Evolutionary conservation across 2,113 vertebrate species (phyloP), one percentile per base, ranked within the genome.

Genomic region (Mystacornis crossleyi): DNA sequence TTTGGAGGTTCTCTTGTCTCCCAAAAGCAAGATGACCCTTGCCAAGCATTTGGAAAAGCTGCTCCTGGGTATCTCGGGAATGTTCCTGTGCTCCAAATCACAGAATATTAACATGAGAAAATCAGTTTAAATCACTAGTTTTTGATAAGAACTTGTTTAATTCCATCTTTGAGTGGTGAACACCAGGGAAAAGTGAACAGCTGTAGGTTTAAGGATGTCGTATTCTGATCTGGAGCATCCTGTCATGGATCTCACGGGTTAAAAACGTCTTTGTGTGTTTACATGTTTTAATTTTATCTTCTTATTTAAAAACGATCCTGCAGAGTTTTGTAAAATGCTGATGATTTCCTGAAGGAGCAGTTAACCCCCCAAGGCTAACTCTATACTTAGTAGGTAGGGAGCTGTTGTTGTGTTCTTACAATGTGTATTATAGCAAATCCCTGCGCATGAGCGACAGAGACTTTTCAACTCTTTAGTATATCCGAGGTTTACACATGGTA

Each of bases 401-500:
- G 67, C 79, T 77, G 81, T 83, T 74, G 18, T 77, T 47, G 81
- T 89, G 67, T 95, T 95, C 90, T 94, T 71, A 82, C 66, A n/a
- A 31, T 80, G 50, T 96, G 88, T 93, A 81, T 92, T 67, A 57
- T 94, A 94, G 90, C 92, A 90, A 95, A 83, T 91, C 53, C 72
- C 94, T 78, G 70, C 55, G 65, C 74, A 88, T 94, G 96, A 78
- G 85, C 47, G 29, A 95, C 94, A 88, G 85, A 57, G 84, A 61
- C 93, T 66, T 94, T 94, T 95, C 95, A 85, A 40, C 53, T 86
- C 71, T 77, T 65, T 91, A 95, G 73, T 96, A 48, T 96, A 89
- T 95, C 80, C 33, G 5, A 94, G 86, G 93, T 97, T 97, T 97
- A 96, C 64, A 96, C 78, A 67, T 25, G 91, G 88, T 86, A 51